A percentile compares a stretch with the other conserved stretches of the same genome.
Conservation (phyloP, 1,140 invertebrate genomes). For the Drosophila arizonae region DNA sequence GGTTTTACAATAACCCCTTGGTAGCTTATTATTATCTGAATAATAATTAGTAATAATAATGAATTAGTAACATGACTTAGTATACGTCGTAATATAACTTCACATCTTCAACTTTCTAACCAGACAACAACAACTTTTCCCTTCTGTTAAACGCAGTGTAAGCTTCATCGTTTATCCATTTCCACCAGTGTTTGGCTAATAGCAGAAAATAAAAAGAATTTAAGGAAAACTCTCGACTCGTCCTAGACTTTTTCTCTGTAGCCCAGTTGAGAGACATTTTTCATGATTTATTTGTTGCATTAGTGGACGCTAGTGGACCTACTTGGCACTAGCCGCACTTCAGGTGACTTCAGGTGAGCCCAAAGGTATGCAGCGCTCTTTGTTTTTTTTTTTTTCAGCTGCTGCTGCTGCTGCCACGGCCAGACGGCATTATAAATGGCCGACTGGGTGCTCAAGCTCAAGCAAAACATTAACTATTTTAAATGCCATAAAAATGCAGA, state of each 20-base stretch:
- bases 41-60: no score
- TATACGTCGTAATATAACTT: no score
- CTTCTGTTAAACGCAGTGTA: no score
- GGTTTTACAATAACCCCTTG: no score
- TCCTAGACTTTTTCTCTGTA: not conserved
- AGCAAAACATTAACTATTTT: slow-evolving; percentile 57
- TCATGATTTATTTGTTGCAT: slow-evolving; percentile 69
- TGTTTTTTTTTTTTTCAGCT: not conserved
- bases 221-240: no score
- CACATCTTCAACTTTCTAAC: no score
- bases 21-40: no score
- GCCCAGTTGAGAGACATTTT: slow-evolving; percentile 2
- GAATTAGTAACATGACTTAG: no score
- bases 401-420: slow-evolving; percentile 11
- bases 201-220: no score
- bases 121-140: no score
- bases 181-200: no score
- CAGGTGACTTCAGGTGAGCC: slow-evolving; percentile 43
- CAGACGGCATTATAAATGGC: slow-evolving; percentile 47
- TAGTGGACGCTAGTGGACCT: slow-evolving; percentile 44
- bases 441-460: slow-evolving; percentile 7
- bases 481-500: slow-evolving; percentile 49
- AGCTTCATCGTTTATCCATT: no score
- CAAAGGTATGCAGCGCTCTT: slow-evolving; percentile 47
- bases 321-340: slow-evolving; percentile 34